Conservation (phyloP, 92 coral and sea anemone species). For the Umimayanthus chanpuru region DNA sequence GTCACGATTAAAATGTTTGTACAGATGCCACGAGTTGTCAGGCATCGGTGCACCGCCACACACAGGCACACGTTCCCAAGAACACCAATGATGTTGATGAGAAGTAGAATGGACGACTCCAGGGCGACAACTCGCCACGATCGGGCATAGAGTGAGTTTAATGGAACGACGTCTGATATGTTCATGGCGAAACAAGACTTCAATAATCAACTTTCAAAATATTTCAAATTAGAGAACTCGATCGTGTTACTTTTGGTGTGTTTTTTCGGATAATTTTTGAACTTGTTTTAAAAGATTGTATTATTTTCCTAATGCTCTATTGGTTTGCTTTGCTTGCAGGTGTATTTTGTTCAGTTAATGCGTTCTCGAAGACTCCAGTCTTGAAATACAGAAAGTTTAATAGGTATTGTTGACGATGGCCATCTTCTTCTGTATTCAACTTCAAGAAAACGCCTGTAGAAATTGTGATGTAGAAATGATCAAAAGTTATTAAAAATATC, state of each 20-base stretch:
- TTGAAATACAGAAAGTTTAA: neutral
- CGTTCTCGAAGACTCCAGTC: neutral
- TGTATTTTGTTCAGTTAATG: neutral
- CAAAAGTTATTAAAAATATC: too few relatives aligned
- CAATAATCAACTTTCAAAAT: neutral
- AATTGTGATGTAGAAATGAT: too few relatives aligned
- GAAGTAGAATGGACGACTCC: slow-evolving; percentile 60
- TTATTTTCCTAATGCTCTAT: neutral
- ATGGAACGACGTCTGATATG: neutral
- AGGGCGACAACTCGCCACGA: slow-evolving; percentile 32
- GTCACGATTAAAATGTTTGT: slow-evolving; percentile 73
- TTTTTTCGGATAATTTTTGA: too few relatives aligned
- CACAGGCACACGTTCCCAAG: slow-evolving; percentile 68
- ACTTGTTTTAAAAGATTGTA: too few relatives aligned
- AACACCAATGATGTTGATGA: slow-evolving; percentile 61
- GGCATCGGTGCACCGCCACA: slow-evolving; percentile 61
- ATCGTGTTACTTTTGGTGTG: too few relatives aligned
- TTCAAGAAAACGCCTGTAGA: neutral
- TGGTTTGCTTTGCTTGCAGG: neutral
- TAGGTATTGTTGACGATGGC: neutral
- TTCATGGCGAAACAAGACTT: slow-evolving; percentile 1
- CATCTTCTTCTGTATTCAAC: neutral
- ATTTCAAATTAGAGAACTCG: neutral
- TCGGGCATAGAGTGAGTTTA: slow-evolving; percentile 34
- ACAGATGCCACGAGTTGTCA: slow-evolving; percentile 59